These are phyloP conservation scores for Orientallactaga bullata DNA, from an alignment of 2,113 vertebrate species.

Conservation along the genomic window DNA sequence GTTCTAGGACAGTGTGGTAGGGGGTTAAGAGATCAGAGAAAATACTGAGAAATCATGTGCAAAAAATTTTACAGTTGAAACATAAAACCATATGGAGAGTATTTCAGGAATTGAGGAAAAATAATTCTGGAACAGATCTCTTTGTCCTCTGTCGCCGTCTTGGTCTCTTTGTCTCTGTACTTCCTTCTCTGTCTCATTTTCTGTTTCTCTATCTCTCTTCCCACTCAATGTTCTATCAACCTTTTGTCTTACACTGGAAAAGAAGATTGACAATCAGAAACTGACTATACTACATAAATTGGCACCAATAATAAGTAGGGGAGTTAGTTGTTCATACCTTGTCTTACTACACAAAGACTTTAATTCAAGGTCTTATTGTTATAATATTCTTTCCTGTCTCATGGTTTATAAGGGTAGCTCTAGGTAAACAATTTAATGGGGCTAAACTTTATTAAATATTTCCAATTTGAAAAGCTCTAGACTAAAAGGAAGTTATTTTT, in stretches of 20 bases:
- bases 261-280: not conserved
- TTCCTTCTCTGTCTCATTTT: not conserved
- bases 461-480: not conserved
- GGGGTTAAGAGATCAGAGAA: not conserved
- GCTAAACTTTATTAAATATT: slow-evolving; percentile 1
- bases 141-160: too few relatives aligned
- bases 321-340: not conserved
- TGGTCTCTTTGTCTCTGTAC: not conserved
- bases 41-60: not conserved
- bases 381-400: not conserved
- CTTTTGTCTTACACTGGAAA: not conserved
- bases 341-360: not conserved
- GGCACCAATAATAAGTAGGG: not conserved
- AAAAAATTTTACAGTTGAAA: not conserved
- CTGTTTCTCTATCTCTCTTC: not conserved
- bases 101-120: too few relatives aligned
- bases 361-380: not conserved
- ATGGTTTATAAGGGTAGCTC: not conserved
- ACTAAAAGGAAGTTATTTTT: not conserved
- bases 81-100: too few relatives aligned
- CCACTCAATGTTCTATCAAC: too few relatives aligned
- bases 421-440: not conserved
- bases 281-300: not conserved
- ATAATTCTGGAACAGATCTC: too few relatives aligned
- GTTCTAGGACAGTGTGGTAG: accelerated